Percentiles rank a stretch among this genome's conserved stretches.
phyloP scores from a whole-genome alignment of 2,888 invertebrate species.

The Epinotia bilunana region DNA sequence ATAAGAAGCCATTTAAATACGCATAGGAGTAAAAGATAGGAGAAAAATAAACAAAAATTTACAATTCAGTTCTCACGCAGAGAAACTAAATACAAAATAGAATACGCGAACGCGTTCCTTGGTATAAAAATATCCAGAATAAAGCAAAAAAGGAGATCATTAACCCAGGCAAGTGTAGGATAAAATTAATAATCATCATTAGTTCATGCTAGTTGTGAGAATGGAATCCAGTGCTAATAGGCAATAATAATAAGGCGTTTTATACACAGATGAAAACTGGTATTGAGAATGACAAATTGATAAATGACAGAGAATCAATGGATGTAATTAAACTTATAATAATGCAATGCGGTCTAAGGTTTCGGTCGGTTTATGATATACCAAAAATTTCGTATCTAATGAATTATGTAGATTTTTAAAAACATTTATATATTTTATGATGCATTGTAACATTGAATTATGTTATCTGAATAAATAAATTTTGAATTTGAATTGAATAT shows the following conservation, averaged over 20 bases:
- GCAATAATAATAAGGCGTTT: constrained; percentile 25
- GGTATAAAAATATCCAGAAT: constrained; percentile 32
- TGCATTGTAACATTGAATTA: not conserved
- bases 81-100: constrained; percentile 29
- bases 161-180: constrained; percentile 42
- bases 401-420: not conserved
- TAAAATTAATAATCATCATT: constrained; percentile 45
- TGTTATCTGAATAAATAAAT: no score
- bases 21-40: not conserved
- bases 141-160: constrained; percentile 40
- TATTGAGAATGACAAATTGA: constrained; percentile 1
- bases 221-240: constrained; percentile 33
- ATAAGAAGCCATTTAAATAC: not conserved
- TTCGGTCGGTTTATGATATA: not conserved
- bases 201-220: constrained; percentile 39
- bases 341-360: not conserved
- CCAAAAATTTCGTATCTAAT: not conserved
- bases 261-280: constrained; percentile 26
- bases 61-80: constrained; percentile 8
- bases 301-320: not conserved
- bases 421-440: not conserved
- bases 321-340: not conserved
- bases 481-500: no score
- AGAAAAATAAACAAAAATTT: not conserved
- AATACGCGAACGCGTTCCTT: constrained; percentile 23